Conservation (phyloP, 2,888 invertebrate species). For the Mimachlamys varia region DNA sequence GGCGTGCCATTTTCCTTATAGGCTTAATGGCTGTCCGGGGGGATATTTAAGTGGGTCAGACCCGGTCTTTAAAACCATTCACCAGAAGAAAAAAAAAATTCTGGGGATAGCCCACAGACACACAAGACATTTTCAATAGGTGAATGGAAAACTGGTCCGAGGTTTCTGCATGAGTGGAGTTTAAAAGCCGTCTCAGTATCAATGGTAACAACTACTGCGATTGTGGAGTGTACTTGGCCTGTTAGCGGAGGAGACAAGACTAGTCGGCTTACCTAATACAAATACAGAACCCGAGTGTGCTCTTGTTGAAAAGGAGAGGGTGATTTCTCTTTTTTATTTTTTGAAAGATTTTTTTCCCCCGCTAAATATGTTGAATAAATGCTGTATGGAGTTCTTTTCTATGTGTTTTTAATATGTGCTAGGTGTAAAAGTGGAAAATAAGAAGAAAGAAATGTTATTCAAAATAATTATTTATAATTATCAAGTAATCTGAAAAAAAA, state of each 20-base stretch:
- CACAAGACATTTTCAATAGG: conserved; percentile 8
- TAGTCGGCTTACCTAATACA: neutral
- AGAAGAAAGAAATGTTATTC: neutral
- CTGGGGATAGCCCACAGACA: conserved; percentile 19
- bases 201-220: neutral
- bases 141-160: conserved; percentile 19
- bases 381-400: neutral
- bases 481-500: neutral
- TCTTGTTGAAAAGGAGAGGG: neutral
- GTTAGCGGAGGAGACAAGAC: neutral
- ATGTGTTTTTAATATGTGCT: too few species aligned
- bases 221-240: neutral
- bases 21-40: too few species aligned
- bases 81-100: conserved; percentile 25
- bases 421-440: neutral
- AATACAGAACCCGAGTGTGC: neutral
- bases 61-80: conserved; percentile 11
- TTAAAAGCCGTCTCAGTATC: neutral
- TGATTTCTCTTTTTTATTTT: neutral
- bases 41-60: too few species aligned
- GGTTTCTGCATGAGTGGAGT: conserved; percentile 31
- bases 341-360: too few species aligned
- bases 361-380: neutral
- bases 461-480: neutral
- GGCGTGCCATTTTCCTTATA: too few species aligned